Percentiles rank a stretch among this genome's conserved stretches.
These are phyloP conservation scores for Thinocorus orbignyianus DNA, from an alignment of 2,113 vertebrate genomes.

Conservation along the genomic window DNA sequence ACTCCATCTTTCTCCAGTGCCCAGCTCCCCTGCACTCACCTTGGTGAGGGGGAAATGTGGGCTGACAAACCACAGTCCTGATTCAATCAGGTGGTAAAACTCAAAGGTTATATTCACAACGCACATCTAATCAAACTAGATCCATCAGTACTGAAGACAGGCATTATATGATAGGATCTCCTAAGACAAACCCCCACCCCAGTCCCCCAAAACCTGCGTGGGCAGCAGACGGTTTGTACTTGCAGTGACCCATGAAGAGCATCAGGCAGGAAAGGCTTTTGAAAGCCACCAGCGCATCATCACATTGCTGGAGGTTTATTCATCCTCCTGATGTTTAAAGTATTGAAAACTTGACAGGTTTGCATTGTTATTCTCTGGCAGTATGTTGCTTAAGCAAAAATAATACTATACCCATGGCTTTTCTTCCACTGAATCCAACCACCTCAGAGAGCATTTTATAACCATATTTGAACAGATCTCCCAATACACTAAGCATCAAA, in stretches of 20 bases:
- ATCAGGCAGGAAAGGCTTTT: background rate
- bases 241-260: background rate
- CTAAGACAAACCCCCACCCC: background rate
- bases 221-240: background rate
- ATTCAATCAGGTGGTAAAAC: background rate
- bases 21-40: background rate
- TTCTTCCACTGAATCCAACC: background rate
- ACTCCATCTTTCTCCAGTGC: accelerated
- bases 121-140: background rate
- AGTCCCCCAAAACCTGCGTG: background rate
- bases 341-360: background rate
- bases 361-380: background rate
- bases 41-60: accelerated
- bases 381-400: background rate
- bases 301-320: background rate
- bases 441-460: background rate
- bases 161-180: background rate
- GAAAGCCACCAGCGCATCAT: background rate
- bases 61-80: background rate
- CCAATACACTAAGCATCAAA: background rate
- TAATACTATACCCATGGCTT: background rate
- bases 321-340: background rate
- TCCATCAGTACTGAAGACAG: too few species aligned
- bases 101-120: background rate
- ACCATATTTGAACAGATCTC: background rate